phyloP scores from a whole-genome alignment of 2,888 invertebrate species.

The Linnaemya tessellans region DNA sequence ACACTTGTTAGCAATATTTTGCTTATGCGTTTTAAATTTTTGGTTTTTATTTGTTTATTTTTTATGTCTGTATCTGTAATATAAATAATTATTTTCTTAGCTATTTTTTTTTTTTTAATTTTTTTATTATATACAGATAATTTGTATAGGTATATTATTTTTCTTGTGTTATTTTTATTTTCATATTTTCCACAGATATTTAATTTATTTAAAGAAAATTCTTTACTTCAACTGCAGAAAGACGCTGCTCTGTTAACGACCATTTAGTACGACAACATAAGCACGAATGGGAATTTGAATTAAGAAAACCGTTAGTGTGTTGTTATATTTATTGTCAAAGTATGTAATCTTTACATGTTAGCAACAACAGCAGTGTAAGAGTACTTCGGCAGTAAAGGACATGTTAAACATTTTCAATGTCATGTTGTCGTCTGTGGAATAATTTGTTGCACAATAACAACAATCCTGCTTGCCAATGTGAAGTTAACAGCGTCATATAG shows the following conservation, averaged over 20 bases:
- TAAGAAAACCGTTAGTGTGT: conserved; percentile 60
- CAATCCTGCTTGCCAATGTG: neutral
- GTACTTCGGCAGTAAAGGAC: conserved; percentile 33
- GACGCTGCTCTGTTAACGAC: conserved; percentile 59
- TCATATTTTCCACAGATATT: neutral
- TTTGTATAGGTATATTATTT: no score
- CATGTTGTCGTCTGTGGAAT: conserved; percentile 26
- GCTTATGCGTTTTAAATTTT: neutral
- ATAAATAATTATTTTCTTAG: no score
- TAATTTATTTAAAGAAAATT: neutral
- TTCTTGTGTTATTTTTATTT: neutral
- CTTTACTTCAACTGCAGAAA: conserved; percentile 2
- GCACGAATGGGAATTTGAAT: conserved; percentile 67
- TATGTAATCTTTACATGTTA: conserved; percentile 18
- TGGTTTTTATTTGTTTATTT: neutral
- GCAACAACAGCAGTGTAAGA: neutral
- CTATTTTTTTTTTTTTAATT: neutral
- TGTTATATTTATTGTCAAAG: conserved; percentile 41
- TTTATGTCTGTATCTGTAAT: no score
- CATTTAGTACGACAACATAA: conserved; percentile 62
- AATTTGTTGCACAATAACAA: neutral
- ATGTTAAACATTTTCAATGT: conserved; percentile 60
- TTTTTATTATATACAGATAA: no score
- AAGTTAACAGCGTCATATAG: conserved; percentile 13
- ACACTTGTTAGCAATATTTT: conserved; percentile 47